Base-by-base conservation (phyloP, 2,113 vertebrate genomes). In the Jacana jacana region DNA sequence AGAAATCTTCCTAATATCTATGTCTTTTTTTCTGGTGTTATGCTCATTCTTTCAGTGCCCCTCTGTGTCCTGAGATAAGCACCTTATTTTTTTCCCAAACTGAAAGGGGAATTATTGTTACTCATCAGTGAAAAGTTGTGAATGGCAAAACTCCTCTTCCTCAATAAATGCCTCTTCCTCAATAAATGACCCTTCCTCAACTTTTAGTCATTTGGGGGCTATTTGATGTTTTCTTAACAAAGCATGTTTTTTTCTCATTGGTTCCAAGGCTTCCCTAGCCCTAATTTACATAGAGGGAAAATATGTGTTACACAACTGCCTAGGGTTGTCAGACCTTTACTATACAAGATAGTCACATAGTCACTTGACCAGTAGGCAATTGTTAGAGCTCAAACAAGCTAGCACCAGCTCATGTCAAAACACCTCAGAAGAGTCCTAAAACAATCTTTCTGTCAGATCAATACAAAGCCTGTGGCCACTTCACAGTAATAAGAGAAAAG, bases 201-300 rank as follows among this genome's bases (percentile, higher is more conserved):
- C 12, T n/a, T 44, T 68, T 8, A 84, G 33, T 40, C 17, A 28
- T 31, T 17, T 44, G 48, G 9, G 28, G 33, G 40, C 12, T 71
- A n/a, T 28, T 16, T 44, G 44, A 48, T 82, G 17, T 31, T 58
- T 54, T 37, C 39, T 64, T 81, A 73, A 40, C 2, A 33, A 11
- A 58, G 28, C 4, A 3, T 52, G 25, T 2, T 69, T 64, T 40
- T 58, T 73, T 19, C 23, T 70, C 15, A 49, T 13, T 66, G 28
- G 6, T 40, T 88, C 10, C 27, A 58, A 88, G 23, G 3, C 28
- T 88, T 51, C 6, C n/a, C 7, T n/a, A 71, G 25, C 7, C 12
- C 4, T 3, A 40, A 0, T 28, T 37, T 72, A 52, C 30, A 27
- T 0, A 72, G 35, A 61, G 3, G 17, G 8, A 3, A n/a, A 86